Evolutionary conservation across 2,888 invertebrate genomes (phyloP), one percentile per base, ranked within the genome.

Genomic region (Mystacides longicornis): DNA sequence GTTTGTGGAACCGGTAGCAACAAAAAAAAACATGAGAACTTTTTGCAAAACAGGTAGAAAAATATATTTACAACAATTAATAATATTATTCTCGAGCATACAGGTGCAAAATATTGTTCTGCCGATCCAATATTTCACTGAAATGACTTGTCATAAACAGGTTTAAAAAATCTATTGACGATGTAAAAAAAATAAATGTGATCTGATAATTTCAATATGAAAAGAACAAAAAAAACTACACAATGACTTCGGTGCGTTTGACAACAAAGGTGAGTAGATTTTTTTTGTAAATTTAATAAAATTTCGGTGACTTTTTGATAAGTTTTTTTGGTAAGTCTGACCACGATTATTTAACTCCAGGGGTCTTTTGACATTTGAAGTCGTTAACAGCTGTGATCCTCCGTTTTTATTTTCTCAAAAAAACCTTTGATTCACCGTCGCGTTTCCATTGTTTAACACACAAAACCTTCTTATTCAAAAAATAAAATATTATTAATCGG

Each of bases 21-120:
- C 37, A 37, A 37, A 37, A 37, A 37, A 37, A 37, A 37, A 37
- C 37, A 37, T 37, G 37, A 14, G 37, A 37, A 37, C 37, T 14
- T n/a, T n/a, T 7, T 37, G 4, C 14, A 37, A 37, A 37, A 37
- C 14, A 14, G 37, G 37, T 7, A 7, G n/a, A 37, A 27, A 14
- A 14, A 37, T 16, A 37, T 3, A 14, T n/a, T n/a, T n/a, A n/a
- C n/a, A n/a, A n/a, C n/a, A n/a, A n/a, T n/a, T n/a, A 37, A 37
- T n/a, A 27, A 27, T n/a, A 14, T 37, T 37, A n/a, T 37, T 14
- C 16, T 7, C 16, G 14, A 37, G 14, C 11, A 37, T n/a, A 37
- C 37, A 37, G 37, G 37, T 37, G 37, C 37, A 37, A 37, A 37
- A 37, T 7, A n/a, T 37, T 37, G 16, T 27, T 7, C 5, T 27